Percentiles rank a stretch among this genome's conserved stretches.
Conservation (phyloP, 2,113 vertebrate genomes). For the Perognathus longimembris region DNA sequence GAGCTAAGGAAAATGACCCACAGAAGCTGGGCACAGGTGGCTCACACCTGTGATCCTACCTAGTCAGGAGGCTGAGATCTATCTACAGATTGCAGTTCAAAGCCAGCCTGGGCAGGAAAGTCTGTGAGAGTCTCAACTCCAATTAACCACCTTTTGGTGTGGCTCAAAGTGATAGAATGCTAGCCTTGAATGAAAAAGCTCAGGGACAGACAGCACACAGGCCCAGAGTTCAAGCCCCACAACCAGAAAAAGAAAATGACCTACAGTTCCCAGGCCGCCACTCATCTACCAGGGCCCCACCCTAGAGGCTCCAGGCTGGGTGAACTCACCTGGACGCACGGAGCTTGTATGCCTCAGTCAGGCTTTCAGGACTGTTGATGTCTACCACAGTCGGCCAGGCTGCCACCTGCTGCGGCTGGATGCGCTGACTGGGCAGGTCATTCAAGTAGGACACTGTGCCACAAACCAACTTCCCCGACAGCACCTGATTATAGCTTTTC, state of each 20-base stretch:
- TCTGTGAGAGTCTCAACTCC: no score
- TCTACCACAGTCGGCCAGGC: slow-evolving; percentile 86
- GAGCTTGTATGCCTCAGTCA: slow-evolving; percentile 93
- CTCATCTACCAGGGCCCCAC: fast-evolving
- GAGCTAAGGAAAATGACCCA: background rate
- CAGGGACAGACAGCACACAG: no score
- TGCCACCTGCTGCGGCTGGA: slow-evolving; percentile 93
- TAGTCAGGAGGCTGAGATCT: no score
- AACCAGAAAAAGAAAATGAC: no score
- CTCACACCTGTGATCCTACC: no score
- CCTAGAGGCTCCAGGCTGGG: background rate
- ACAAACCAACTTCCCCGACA: slow-evolving; percentile 90
- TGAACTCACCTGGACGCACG: slow-evolving; percentile 92
- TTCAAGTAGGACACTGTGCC: slow-evolving; percentile 97
- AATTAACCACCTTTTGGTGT: no score
- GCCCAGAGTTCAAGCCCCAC: no score
- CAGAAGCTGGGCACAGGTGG: no score
- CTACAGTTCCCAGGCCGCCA: fast-evolving
- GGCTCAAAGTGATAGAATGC: no score
- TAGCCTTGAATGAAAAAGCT: no score
- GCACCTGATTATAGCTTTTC: slow-evolving; percentile 94
- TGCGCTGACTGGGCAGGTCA: slow-evolving; percentile 86
- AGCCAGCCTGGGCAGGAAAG: no score
- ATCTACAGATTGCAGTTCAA: no score
- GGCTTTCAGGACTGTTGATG: slow-evolving; percentile 88